phyloP scores from a whole-genome alignment of 2,888 invertebrate genomes.

The Spisula solida region DNA sequence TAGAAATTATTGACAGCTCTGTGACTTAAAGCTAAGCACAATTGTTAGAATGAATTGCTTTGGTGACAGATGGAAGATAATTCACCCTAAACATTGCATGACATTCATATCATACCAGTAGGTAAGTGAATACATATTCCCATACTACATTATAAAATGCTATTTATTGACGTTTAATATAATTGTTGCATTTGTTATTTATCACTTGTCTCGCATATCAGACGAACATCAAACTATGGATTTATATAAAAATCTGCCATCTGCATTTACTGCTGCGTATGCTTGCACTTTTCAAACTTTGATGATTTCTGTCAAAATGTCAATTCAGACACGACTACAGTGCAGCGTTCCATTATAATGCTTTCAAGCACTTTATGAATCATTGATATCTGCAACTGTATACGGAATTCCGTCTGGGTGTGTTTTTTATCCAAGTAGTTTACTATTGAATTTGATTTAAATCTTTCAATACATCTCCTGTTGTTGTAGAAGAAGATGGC shows the following conservation, averaged over 20 bases:
- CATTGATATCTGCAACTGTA: background rate
- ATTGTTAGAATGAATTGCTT: too few relatives aligned
- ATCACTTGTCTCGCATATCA: background rate
- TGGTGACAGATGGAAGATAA: too few relatives aligned
- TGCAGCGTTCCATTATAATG: background rate
- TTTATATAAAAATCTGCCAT: too few relatives aligned
- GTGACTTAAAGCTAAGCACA: too few relatives aligned
- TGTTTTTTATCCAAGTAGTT: background rate
- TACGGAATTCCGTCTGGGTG: background rate
- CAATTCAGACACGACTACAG: background rate
- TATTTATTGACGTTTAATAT: background rate
- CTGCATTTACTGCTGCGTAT: background rate
- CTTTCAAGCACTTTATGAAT: background rate
- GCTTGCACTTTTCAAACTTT: background rate
- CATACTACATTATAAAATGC: background rate
- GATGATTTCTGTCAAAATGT: background rate
- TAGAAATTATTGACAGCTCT: too few relatives aligned
- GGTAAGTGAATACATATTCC: background rate
- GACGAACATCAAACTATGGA: too few relatives aligned
- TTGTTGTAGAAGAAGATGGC: too few relatives aligned
- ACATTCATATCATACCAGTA: too few relatives aligned
- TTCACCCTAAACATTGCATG: too few relatives aligned
- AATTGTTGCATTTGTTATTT: background rate
- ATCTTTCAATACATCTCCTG: too few relatives aligned
- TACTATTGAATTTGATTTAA: background rate